Evolutionary conservation across 2,888 invertebrate genomes (phyloP).

Genomic region (Eledona agricola): DNA sequence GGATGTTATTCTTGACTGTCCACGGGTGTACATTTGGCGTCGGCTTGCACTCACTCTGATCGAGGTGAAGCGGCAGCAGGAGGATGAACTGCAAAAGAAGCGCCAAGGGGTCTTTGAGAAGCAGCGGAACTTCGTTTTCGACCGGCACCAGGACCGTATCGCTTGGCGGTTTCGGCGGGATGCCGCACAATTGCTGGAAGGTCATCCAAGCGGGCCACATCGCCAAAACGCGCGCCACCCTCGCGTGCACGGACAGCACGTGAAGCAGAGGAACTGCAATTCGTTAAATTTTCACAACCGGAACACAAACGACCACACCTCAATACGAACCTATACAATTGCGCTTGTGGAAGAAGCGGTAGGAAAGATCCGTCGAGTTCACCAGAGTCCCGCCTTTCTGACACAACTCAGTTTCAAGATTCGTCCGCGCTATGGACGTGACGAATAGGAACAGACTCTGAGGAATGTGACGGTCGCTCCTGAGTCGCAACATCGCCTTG

Average conservation of each 20-base stretch:
- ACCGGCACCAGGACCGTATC: slow-evolving; percentile 59
- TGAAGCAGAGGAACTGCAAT: slow-evolving; percentile 84
- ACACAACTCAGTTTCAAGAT: slow-evolving; percentile 91
- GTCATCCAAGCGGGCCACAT: slow-evolving; percentile 67
- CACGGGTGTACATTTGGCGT: no score
- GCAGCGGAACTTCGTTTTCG: slow-evolving; percentile 78
- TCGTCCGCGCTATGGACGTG: slow-evolving; percentile 87
- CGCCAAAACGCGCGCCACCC: slow-evolving; percentile 73
- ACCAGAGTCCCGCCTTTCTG: slow-evolving; percentile 85
- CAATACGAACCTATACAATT: slow-evolving; percentile 75
- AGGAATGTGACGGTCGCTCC: slow-evolving; percentile 70
- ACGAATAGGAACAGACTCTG: slow-evolving; percentile 88
- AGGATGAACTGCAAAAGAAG: slow-evolving; percentile 87
- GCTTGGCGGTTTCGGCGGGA: slow-evolving; percentile 55
- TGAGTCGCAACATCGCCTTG: slow-evolving; percentile 80
- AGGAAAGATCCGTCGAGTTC: slow-evolving; percentile 58
- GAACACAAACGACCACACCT: slow-evolving; percentile 39
- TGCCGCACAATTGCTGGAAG: slow-evolving; percentile 65
- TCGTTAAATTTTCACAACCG: not conserved
- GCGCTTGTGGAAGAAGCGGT: slow-evolving; percentile 77
- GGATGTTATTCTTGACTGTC: no score
- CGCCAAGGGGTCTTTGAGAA: slow-evolving; percentile 87
- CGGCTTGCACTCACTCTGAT: slow-evolving; percentile 77
- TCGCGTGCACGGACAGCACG: slow-evolving; percentile 86
- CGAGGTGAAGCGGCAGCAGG: slow-evolving; percentile 83